Evolutionary conservation across 2,113 vertebrate species (phyloP).

Genomic region (Bungarus multicinctus): DNA sequence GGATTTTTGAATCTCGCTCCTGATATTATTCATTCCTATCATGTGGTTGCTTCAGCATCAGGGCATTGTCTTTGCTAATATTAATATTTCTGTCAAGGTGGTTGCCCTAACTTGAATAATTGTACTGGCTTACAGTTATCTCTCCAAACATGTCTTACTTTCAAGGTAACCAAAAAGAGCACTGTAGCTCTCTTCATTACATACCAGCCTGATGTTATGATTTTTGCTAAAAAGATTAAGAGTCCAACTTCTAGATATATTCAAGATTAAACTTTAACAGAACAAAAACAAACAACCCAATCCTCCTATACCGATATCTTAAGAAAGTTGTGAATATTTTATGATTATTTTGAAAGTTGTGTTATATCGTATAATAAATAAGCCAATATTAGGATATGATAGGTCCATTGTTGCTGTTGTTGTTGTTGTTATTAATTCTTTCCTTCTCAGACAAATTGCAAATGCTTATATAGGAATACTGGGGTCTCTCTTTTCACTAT

Average conservation of each 20-base stretch:
- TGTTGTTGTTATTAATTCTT: no score
- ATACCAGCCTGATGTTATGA: neutral
- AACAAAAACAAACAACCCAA: neutral
- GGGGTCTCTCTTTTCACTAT: no score
- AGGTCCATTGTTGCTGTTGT: neutral
- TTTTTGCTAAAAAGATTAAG: neutral
- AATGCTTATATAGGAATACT: no score
- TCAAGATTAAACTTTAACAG: neutral
- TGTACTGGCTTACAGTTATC: neutral
- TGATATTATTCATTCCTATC: slow-evolving; percentile 1
- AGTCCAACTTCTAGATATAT: neutral
- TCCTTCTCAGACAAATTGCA: no score
- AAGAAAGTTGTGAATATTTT: neutral
- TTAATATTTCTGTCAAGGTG: neutral
- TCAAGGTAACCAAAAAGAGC: neutral
- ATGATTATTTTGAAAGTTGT: no score
- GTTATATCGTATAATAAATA: neutral
- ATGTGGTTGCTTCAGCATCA: neutral
- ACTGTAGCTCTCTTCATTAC: neutral
- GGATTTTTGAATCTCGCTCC: no score
- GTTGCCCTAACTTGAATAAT: neutral
- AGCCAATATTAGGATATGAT: neutral
- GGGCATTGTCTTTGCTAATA: neutral
- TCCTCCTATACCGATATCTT: neutral
- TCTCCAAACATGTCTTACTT: neutral